Conservation (phyloP, 2,797 vertebrate genomes). For the Danio choprae region DNA sequence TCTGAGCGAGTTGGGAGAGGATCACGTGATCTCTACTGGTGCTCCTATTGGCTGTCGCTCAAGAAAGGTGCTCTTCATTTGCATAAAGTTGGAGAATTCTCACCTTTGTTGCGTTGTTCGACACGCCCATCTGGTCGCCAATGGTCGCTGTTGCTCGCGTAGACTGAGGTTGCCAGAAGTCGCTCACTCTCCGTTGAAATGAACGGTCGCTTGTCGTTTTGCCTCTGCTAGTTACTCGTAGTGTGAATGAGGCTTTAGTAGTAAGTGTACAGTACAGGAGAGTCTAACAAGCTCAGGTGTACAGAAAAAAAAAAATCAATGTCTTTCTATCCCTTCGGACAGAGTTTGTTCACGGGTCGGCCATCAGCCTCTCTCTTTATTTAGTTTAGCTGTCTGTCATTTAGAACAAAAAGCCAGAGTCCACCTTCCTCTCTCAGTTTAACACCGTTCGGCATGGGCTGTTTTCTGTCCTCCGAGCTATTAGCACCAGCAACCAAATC, state of each 20-base stretch:
- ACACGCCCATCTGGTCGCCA: too few species aligned
- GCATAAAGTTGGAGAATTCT: too few species aligned
- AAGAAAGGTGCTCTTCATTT: too few species aligned
- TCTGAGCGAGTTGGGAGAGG: too few species aligned
- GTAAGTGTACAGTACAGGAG: conserved; percentile 1
- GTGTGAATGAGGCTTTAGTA: neutral
- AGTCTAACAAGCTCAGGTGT: conserved; percentile 29
- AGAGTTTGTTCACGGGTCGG: conserved; percentile 11
- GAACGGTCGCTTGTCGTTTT: too few species aligned
- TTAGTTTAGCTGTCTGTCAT: neutral
- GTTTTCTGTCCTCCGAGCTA: conserved; percentile 10
- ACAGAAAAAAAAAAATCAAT: conserved; percentile 11
- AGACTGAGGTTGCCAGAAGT: too few species aligned
- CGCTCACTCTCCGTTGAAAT: too few species aligned
- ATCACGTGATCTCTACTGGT: too few species aligned
- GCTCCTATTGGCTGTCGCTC: too few species aligned
- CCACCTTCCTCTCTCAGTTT: conserved; percentile 20
- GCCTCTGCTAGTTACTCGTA: too few species aligned
- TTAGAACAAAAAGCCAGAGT: conserved; percentile 12
- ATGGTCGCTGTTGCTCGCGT: too few species aligned
- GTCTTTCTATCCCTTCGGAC: conserved; percentile 3
- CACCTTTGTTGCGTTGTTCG: too few species aligned
- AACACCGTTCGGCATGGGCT: conserved; percentile 1
- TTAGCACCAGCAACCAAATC: conserved; percentile 14
- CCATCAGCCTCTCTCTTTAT: conserved; percentile 16